Evolutionary conservation across 2,797 vertebrate genomes (phyloP), one percentile per base, ranked within the genome.

Genomic region (Rhabdophis nuchalis): DNA sequence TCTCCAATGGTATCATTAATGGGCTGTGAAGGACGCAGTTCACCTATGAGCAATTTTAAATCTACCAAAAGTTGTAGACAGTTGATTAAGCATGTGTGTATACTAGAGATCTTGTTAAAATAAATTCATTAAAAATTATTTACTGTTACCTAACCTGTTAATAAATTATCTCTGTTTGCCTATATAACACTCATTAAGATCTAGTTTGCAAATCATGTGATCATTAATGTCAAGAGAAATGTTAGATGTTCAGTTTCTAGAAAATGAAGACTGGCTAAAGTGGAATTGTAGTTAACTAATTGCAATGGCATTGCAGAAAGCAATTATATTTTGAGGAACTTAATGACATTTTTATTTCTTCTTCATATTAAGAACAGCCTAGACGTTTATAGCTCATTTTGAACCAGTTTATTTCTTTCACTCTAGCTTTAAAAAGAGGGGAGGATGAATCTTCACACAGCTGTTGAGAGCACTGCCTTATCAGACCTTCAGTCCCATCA

Each of bases 11-110:
- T 46, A 72, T 64, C 82, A 53, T 58, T 93, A 92, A 92, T 90
- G 89, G 53, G 58, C 94, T 88, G 14, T 4, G 0, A 90, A 94
- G 87, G 64, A 88, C 36, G 56, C 77, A 3, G 85, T 57, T 77
- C 13, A 89, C 14, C 87, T 93, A 68, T 7, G 90, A 93, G 92
- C 20, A 91, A 92, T 95, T 87, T 90, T 90, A 89, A 89, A 94
- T 85, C 91, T 29, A 93, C 93, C 93, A 94, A 91, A 94, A 77
- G 32, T 32, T 87, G 14, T 58, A 88, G 91, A 60, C 89, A 91
- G 29, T 57, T 93, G 46, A 90, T 91, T 82, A 92, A 91, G 25
- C 57, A 93, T 93, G 50, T 93, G 1, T 88, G 0, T 60, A 86
- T 10, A 41, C 61, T 46, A 52, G 92, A 5, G 90, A 50, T 4